A percentile compares a stretch with the other conserved stretches of the same genome.
These are phyloP conservation scores for Noctua comes DNA, from an alignment of 2,888 invertebrate genomes.

Conservation along the genomic window DNA sequence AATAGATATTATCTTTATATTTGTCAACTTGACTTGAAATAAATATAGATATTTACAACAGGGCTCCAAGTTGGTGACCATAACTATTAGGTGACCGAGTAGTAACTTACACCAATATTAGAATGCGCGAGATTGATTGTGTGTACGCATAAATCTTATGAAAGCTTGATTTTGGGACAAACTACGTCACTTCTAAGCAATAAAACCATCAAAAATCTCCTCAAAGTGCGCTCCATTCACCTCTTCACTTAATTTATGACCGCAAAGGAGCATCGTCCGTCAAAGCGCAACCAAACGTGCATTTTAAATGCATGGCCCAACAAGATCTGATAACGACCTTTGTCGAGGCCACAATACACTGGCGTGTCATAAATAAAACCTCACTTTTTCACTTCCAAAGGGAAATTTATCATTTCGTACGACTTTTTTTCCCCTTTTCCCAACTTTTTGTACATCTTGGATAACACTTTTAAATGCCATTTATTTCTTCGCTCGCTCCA, in stretches of 20 bases:
- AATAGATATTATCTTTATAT: not conserved
- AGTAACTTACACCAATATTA: not conserved
- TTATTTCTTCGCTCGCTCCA: slow-evolving; percentile 85
- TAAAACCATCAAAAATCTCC: slow-evolving; percentile 68
- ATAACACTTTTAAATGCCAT: slow-evolving; percentile 89
- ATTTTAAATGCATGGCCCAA: slow-evolving; percentile 81
- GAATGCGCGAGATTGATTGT: slow-evolving; percentile 2
- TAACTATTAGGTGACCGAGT: too few species aligned
- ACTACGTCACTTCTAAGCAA: slow-evolving; percentile 25
- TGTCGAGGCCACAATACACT: slow-evolving; percentile 80
- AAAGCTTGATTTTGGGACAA: slow-evolving; percentile 27
- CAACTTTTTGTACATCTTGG: slow-evolving; percentile 87
- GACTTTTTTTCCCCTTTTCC: slow-evolving; percentile 82
- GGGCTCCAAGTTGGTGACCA: too few species aligned
- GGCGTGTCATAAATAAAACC: slow-evolving; percentile 87
- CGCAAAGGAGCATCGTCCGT: slow-evolving; percentile 72
- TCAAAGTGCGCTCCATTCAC: slow-evolving; percentile 70
- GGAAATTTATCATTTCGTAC: slow-evolving; percentile 88
- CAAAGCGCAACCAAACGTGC: slow-evolving; percentile 77
- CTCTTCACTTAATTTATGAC: slow-evolving; percentile 52
- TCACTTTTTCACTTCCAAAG: slow-evolving; percentile 86
- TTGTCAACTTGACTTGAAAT: not conserved
- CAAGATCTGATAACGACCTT: slow-evolving; percentile 85
- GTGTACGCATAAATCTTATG: slow-evolving; percentile 8
- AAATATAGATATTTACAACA: not conserved